These are phyloP conservation scores for Cyanistes caeruleus DNA, from an alignment of 2,113 vertebrate genomes.

Conservation along the genomic window DNA sequence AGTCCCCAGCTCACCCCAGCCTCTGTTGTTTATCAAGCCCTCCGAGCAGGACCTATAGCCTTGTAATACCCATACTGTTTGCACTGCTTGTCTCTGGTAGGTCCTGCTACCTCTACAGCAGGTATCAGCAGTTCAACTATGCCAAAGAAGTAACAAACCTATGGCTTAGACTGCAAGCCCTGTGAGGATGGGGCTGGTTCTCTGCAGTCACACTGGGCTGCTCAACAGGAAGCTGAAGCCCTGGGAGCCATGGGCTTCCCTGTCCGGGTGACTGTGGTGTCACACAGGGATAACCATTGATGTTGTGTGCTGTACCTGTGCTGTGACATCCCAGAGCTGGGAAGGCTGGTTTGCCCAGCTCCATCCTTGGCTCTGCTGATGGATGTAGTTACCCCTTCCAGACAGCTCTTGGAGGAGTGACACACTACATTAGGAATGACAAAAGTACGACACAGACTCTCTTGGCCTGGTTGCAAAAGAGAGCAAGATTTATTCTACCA, in stretches of 20 bases:
- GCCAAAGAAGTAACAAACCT: not conserved
- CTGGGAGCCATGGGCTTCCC: not conserved
- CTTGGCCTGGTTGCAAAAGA: too few species aligned
- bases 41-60: not conserved
- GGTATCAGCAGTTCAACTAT: not conserved
- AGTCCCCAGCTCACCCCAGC: not conserved
- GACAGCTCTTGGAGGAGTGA: not conserved
- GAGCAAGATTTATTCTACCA: too few species aligned
- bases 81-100: not conserved
- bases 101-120: not conserved
- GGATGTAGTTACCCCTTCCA: not conserved
- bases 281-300: fast-evolving
- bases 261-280: fast-evolving
- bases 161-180: not conserved
- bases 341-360: not conserved
- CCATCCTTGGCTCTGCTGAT: not conserved
- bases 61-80: not conserved
- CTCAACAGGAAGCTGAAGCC: not conserved
- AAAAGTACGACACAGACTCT: too few species aligned
- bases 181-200: not conserved
- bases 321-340: not conserved
- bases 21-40: not conserved
- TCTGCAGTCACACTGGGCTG: not conserved
- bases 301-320: fast-evolving
- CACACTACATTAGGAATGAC: too few species aligned